Conservation (phyloP, 2,113 vertebrate genomes). For the Notarius quadriscutis region DNA sequence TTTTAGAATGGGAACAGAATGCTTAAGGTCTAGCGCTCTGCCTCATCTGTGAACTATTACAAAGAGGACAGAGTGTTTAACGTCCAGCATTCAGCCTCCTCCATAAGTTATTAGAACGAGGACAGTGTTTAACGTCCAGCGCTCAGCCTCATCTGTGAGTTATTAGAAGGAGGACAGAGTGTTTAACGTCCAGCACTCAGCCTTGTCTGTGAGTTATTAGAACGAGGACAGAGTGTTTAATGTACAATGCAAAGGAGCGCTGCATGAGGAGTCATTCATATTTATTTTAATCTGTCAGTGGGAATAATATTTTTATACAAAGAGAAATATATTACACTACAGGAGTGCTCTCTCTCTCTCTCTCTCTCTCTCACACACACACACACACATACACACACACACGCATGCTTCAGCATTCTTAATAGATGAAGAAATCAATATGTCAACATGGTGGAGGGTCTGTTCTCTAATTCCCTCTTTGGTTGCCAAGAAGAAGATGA, state of each 20-base stretch:
- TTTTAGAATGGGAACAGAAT: background rate
- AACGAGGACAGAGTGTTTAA: background rate
- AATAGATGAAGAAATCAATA: conserved; percentile 28
- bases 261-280: background rate
- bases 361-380: background rate
- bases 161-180: background rate
- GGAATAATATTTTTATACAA: background rate
- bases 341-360: background rate
- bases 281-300: background rate
- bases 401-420: background rate
- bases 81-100: background rate
- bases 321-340: background rate
- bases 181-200: background rate
- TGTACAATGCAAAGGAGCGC: background rate
- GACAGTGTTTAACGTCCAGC: background rate
- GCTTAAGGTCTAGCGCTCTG: background rate
- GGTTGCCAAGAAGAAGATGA: conserved; percentile 28
- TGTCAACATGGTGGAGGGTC: conserved; percentile 25
- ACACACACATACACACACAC: no score
- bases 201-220: background rate
- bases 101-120: background rate
- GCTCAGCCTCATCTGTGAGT: background rate
- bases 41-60: background rate
- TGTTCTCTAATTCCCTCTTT: conserved; percentile 20
- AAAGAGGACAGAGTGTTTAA: background rate